Evolutionary conservation across 1,140 invertebrate species (phyloP), one percentile per base, ranked within the genome.

Genomic region (Cotesia vestalis): DNA sequence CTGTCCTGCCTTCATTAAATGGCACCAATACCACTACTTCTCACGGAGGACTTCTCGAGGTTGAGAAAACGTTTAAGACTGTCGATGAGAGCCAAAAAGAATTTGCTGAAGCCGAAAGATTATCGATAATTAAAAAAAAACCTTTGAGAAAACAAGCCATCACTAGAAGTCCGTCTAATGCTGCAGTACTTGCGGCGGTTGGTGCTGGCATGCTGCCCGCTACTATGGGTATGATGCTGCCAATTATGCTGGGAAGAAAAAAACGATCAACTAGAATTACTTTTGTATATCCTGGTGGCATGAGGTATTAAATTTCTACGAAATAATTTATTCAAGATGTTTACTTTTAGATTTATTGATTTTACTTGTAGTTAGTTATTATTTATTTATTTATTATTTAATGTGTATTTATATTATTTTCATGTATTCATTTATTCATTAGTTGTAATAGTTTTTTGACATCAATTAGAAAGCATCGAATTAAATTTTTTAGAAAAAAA

Each of bases 141-240:
- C 82, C 81, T 0, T 77, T 81, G 12, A 82, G 79, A 63, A 79
- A 82, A 52, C 78, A 78, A 0, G 57, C 81, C 3, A 66, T 71
- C 6, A 9, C 8, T 11, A 80, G 77, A 71, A 27, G 27, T 27
- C 80, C 85, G 6, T 84, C 85, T 11, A 86, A 77, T 62, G 89
- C 90, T 2, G 91, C 91, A 0, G 88, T 93, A 9, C 78, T 93
- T 55, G 92, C 92, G 6, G 92, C 92, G 3, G 91, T 93, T 4
- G 90, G 92, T 2, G 92, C 92, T 36, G 92, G 92, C 1, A 92
- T 94, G 90, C 83, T 94, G 40, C 92, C 93, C 14, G 93, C 92
- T 0, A 93, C 92, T 0, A 91, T 94, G 90, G 92, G 92, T 1
- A 91, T 94, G 90, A 88, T 94, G 73, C 90, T 93, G 38, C 93